phyloP scores from a whole-genome alignment of 2,113 vertebrate genomes.

The Pachyramphus minor region DNA sequence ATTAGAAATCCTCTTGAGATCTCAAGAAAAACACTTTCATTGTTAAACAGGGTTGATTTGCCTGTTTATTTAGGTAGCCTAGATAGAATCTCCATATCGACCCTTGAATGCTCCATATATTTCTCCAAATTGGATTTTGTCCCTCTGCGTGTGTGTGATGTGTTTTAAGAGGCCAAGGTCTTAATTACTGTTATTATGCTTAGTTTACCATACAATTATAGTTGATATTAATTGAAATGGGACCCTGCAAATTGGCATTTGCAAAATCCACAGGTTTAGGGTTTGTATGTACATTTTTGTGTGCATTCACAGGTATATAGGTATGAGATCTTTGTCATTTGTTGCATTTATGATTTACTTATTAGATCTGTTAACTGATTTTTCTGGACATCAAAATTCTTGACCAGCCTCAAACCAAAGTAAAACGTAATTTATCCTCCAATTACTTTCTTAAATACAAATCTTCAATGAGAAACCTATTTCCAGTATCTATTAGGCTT shows the following conservation, averaged over 20 bases:
- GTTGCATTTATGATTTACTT: neutral
- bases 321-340: neutral
- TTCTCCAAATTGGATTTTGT: constrained; percentile 50
- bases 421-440: neutral
- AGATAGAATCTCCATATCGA: constrained; percentile 54
- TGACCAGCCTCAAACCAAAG: neutral
- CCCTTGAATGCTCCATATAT: constrained; percentile 54
- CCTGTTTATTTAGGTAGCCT: constrained; percentile 47
- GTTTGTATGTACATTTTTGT: neutral
- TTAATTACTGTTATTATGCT: constrained; percentile 65
- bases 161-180: constrained; percentile 53
- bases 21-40: constrained; percentile 49
- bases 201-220: constrained; percentile 64
- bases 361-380: neutral
- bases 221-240: constrained; percentile 68
- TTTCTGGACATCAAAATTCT: neutral
- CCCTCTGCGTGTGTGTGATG: neutral
- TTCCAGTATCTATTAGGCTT: neutral
- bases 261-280: neutral
- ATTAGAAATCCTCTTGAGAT: constrained; percentile 67
- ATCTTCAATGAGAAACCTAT: neutral
- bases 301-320: neutral
- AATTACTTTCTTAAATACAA: neutral
- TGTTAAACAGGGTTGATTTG: constrained; percentile 61
- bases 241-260: neutral